A percentile compares a stretch with the other conserved stretches of the same genome.
Conservation (phyloP, 2,113 vertebrate genomes). For the Sorex araneus region DNA sequence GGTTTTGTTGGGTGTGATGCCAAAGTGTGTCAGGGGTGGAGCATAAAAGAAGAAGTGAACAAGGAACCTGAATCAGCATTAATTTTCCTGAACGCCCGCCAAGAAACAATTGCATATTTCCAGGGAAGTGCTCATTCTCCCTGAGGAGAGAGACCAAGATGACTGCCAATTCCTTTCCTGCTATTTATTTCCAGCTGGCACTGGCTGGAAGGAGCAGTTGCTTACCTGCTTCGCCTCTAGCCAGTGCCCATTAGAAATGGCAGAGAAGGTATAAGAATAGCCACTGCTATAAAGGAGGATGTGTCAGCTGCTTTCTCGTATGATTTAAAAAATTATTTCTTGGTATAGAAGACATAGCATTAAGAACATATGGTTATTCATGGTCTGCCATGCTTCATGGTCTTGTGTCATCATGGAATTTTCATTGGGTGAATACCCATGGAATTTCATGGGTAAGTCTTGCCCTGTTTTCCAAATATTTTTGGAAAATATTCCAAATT, state of each 20-base stretch:
- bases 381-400: not conserved
- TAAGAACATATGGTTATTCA: too few relatives aligned
- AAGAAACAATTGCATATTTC: conserved; percentile 69
- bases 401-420: not conserved
- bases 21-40: not conserved
- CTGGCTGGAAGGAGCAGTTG: conserved; percentile 44
- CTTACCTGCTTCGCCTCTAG: conserved; percentile 81
- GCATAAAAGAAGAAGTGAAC: conserved; percentile 30
- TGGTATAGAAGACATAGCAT: not conserved
- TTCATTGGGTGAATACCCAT: too few relatives aligned
- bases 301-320: not conserved
- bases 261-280: conserved; percentile 41
- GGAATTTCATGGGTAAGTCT: too few relatives aligned
- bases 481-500: too few relatives aligned
- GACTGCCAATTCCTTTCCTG: conserved; percentile 46
- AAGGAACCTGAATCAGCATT: conserved; percentile 70
- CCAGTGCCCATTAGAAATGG: conserved; percentile 48
- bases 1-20: conserved; percentile 34
- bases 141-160: conserved; percentile 64
- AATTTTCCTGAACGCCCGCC: conserved; percentile 72
- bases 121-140: not conserved
- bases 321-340: not conserved
- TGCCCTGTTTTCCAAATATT: conserved; percentile 19
- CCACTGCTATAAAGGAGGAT: not conserved
- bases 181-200: conserved; percentile 50